A percentile compares a stretch with the other conserved stretches of the same genome.
These are phyloP conservation scores for Chelonia mydas DNA, from an alignment of 2,797 vertebrate species.

Conservation along the genomic window DNA sequence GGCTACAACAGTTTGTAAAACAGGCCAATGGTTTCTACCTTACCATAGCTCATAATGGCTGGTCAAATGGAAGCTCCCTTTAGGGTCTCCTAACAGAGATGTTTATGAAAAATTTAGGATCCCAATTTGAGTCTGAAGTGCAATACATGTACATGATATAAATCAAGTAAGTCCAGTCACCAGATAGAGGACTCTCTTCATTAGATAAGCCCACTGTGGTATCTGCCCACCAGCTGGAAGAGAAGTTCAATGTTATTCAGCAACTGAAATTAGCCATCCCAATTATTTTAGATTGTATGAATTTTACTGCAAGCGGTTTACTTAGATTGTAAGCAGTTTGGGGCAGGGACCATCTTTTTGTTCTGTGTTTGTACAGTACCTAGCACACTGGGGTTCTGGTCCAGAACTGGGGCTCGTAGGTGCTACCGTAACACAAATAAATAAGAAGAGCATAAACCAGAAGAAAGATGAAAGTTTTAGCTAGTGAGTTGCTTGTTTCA, in stretches of 20 bases:
- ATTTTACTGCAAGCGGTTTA: background rate
- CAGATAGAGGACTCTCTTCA: background rate
- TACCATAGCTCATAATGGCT: background rate
- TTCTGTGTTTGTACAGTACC: background rate
- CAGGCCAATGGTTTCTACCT: background rate
- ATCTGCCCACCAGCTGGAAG: background rate
- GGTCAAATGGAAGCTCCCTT: background rate
- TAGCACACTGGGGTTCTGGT: background rate
- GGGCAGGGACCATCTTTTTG: background rate
- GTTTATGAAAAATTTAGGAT: background rate
- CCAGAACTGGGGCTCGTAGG: background rate
- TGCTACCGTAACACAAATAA: fast-evolving
- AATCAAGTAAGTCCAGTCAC: background rate
- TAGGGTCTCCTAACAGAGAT: background rate
- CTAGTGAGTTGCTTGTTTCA: slow-evolving; percentile 27
- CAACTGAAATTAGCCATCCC: background rate
- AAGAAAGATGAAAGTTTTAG: slow-evolving; percentile 31
- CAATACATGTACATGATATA: background rate
- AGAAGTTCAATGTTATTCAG: fast-evolving
- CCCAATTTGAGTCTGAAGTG: background rate
- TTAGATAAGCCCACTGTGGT: fast-evolving
- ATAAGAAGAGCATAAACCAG: slow-evolving; percentile 7
- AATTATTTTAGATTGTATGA: background rate
- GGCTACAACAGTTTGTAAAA: background rate
- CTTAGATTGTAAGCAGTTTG: background rate